Evolutionary conservation across 2,797 vertebrate genomes (phyloP), one percentile per base, ranked within the genome.

Genomic region (Aulostomus chinensis): DNA sequence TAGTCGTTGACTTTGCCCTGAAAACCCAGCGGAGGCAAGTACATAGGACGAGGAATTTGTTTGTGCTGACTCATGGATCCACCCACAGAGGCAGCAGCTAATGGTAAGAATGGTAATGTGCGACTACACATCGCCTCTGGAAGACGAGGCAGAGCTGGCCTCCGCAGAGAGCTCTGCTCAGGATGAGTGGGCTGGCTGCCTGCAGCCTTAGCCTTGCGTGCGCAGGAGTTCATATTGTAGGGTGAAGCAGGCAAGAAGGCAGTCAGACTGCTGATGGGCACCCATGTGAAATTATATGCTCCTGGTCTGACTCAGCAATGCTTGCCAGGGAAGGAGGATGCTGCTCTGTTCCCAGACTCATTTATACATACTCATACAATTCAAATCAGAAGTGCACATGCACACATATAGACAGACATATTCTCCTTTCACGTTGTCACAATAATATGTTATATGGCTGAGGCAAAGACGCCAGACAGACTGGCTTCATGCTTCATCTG

Each of bases 281-380:
- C 72, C 76, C 73, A 75, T 50, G 72, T 86, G 86, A 86, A 91
- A 88, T 88, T 84, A 81, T 81, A 90, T 50, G 76, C 78, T 54
- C 45, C 24, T 34, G 3, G 71, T 68, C 80, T 88, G 83, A 89
- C 69, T 90, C 86, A 87, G 85, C 85, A 78, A 36, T 40, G 34
- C 43, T 46, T 58, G 50, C 51, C 40, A 71, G 76, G 68, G 68
- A 84, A 87, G 64, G 53, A 78, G 58, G 52, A 64, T 57, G 45
- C 43, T 4, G 12, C 70, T 59, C 47, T 22, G 60, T 80, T 82
- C 80, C 76, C 76, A 83, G 58, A 39, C 42, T 40, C 32, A 50
- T 32, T 58, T 41, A 50, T 46, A 58, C 24, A 46, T 31, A 36
- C 31, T 29, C 9, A 26, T 22, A 22, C 21, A 22, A 4, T 22